phyloP scores from a whole-genome alignment of 2,888 invertebrate species.

The Boloria euphrosyne region DNA sequence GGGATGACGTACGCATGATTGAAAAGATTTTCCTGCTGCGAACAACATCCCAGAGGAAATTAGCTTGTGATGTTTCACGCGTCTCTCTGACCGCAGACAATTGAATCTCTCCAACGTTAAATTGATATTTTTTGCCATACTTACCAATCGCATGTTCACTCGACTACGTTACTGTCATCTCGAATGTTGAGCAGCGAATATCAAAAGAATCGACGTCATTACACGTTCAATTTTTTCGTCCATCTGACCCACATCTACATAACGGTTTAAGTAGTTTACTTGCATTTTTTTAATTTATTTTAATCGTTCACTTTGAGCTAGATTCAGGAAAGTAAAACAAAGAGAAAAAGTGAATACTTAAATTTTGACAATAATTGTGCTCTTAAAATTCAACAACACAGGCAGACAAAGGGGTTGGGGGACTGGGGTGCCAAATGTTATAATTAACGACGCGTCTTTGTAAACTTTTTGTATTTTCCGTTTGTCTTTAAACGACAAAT shows the following conservation, averaged over 20 bases:
- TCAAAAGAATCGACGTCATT: conserved; percentile 45
- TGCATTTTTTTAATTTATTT: conserved; percentile 35
- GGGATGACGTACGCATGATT: conserved; percentile 51
- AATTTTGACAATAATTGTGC: conserved; percentile 17
- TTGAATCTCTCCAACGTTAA: conserved; percentile 62
- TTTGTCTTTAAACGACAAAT: neutral
- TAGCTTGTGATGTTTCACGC: conserved; percentile 69
- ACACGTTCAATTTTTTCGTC: conserved; percentile 44
- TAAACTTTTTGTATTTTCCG: conserved; percentile 3
- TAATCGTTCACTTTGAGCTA: conserved; percentile 17
- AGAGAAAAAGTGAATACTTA: conserved; percentile 14
- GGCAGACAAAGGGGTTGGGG: conserved; percentile 16
- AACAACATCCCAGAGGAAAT: conserved; percentile 70
- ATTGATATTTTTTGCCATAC: conserved; percentile 65
- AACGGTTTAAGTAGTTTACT: conserved; percentile 49
- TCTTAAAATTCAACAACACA: conserved; percentile 21
- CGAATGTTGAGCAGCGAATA: conserved; percentile 15
- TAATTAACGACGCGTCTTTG: conserved; percentile 21
- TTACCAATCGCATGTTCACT: conserved; percentile 57
- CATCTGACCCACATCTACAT: conserved; percentile 50
- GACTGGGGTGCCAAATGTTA: conserved; percentile 19
- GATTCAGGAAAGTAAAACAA: conserved; percentile 20
- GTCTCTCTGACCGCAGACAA: conserved; percentile 58
- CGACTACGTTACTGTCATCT: conserved; percentile 37
- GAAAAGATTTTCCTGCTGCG: conserved; percentile 60